Evolutionary conservation across 2,113 vertebrate genomes (phyloP), one percentile per base, ranked within the genome.

Genomic region (Seriola quinqueradiata): DNA sequence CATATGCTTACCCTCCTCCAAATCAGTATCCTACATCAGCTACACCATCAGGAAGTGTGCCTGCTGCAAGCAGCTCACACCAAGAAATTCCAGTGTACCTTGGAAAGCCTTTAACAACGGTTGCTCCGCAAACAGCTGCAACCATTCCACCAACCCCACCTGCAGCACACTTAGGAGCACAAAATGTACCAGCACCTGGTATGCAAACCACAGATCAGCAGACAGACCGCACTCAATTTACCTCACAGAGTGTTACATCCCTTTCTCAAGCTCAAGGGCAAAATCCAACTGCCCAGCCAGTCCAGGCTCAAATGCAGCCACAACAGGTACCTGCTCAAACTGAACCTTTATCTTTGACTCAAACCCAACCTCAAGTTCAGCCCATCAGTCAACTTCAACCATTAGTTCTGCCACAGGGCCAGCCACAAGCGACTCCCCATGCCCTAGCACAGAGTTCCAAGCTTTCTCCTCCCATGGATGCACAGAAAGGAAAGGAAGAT

Each of bases 81-180:
- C 94, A 96, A 66, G 97, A 99, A 82, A 95, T 95, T 0, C 97
- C 98, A 0, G 86, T 99, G 60, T 99, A 99, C 82, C 92, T 99
- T 57, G 98, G 97, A 73, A 99, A 98, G 83, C 94, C 96, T 0
- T 59, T 93, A 87, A 91, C 93, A 83, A 85, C 89, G 77, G 81
- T 83, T 7, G 65, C 91, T 0, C 77, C 85, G 9, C 88, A 89
- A 81, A 85, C 88, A 73, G 60, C 89, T 85, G 73, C 90, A 90
- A 84, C 79, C 1, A 48, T 92, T 85, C 61, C 74, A 83, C 67
- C 85, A 67, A 82, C 79, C 38, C 94, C 89, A 76, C 42, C 90
- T 79, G 72, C 72, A 67, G 71, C 87, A 79, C 87, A 90, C 52
- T 34, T 91, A 50, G 84, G 68, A 32, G 54, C 65, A 77, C 92